These are phyloP conservation scores for Spheniscus humboldti DNA, from an alignment of 2,797 vertebrate species.

Conservation along the genomic window DNA sequence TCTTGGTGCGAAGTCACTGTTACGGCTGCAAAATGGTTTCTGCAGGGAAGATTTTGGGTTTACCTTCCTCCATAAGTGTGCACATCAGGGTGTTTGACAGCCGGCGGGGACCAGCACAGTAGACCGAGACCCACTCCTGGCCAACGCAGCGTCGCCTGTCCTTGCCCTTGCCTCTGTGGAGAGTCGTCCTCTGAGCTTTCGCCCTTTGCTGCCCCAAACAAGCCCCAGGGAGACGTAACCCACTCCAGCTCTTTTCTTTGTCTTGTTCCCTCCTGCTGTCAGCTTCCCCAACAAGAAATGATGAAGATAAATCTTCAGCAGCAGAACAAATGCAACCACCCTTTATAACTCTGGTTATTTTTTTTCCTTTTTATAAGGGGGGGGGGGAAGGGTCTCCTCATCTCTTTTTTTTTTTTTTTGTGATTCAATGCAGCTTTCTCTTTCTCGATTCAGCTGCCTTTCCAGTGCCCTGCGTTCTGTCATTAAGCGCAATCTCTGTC, in stretches of 20 bases:
- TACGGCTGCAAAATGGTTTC: neutral
- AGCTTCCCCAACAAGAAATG: constrained; percentile 5
- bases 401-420: neutral
- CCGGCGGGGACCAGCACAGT: neutral
- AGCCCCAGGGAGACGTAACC: neutral
- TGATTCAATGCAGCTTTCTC: constrained; percentile 55
- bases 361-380: neutral
- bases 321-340: neutral
- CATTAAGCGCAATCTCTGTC: constrained; percentile 62
- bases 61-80: neutral
- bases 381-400: neutral
- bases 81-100: neutral
- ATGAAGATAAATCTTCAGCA: constrained; percentile 43
- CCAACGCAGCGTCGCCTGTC: neutral
- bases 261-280: constrained; percentile 11
- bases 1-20: neutral
- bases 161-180: rapidly evolving
- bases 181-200: neutral
- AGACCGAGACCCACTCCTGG: neutral
- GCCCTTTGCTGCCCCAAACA: neutral
- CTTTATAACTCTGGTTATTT: neutral
- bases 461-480: constrained; percentile 55
- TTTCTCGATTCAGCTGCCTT: neutral
- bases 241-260: constrained; percentile 21
- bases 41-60: neutral